Evolutionary conservation across 1,140 invertebrate species (phyloP), one percentile per base, ranked within the genome.

Genomic region (Anagrus nilaparvatae): DNA sequence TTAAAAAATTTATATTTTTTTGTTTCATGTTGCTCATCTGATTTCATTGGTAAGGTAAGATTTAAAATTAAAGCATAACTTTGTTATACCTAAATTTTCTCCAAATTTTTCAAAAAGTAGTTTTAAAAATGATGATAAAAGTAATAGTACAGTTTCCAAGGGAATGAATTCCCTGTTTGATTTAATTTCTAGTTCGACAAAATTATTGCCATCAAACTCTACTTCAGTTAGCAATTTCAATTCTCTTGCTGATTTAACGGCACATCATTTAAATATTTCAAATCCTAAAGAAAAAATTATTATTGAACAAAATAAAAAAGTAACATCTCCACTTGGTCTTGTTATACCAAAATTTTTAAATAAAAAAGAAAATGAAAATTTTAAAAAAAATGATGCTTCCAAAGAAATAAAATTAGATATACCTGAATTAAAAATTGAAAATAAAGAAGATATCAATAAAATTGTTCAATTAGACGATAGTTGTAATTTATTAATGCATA

Each of bases 41-140:
- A 25, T 43, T 56, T 54, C 54, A 53, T 67, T 60, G 58, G 66
- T 59, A 75, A 75, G 72, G 72, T 75, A 75, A 75, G 72, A 48
- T 65, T 55, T 47, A 42, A 38, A 38, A 38, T 38, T n/a, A n/a
- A n/a, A n/a, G n/a, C n/a, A n/a, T n/a, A n/a, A n/a, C n/a, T n/a
- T n/a, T n/a, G n/a, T n/a, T n/a, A n/a, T n/a, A n/a, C n/a, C n/a
- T n/a, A n/a, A n/a, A n/a, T n/a, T n/a, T n/a, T n/a, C n/a, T n/a
- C n/a, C n/a, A n/a, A n/a, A n/a, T n/a, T n/a, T n/a, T n/a, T n/a
- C n/a, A n/a, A n/a, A n/a, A n/a, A n/a, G n/a, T n/a, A n/a, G n/a
- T n/a, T n/a, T 14, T 33, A 16, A 46, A 42, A 23, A 40, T 30
- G 3, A 12, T 30, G 39, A 31, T 35, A 36, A 7, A 44, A 14